Base-by-base conservation (phyloP, 2,797 vertebrate genomes). In the Cephalopachus bancanus region DNA sequence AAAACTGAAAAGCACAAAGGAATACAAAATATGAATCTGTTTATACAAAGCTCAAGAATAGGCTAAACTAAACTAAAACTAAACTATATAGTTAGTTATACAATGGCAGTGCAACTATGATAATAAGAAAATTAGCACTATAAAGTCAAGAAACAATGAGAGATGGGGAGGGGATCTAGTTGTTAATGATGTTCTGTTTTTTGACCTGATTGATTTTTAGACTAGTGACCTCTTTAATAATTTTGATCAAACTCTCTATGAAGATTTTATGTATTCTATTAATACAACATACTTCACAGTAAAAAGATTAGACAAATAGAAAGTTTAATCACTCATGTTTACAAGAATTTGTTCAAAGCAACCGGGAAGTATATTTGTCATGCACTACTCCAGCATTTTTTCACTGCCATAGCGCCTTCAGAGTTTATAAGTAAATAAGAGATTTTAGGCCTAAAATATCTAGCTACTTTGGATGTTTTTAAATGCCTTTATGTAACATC, bases 391-490 rank as follows among this genome's bases (percentile, higher is more conserved):
- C 4, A 51, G 10, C 7, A 69, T 71, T 69, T 86, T 93, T 90
- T 22, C 22, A 87, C 19, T 83, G 1, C 1, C 80, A 5, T 78
- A 83, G 15, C 26, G 92, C 24, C n/a, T 91, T n/a, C 65, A 80
- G 30, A 93, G 10, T 87, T 80, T 90, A 71, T 92, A 87, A 83
- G 55, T 83, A 60, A 67, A 22, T n/a, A 89, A 90, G 30, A 87
- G 37, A 60, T 1, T 92, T 91, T 67, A 91, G 24, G 1, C 15
- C 62, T 95, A 53, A 85, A 83, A 65, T 37, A 16, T 69, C 44
- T 69, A 84, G 44, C 64, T 1, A n/a, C 0, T 60, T 89, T 87
- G 28, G 30, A 72, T 93, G 19, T 76, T 71, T 92, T 93, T 65
- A 67, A 81, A 49, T 83, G 30, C 11, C 33, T 85, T 83, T 74